These are phyloP conservation scores for Noctua janthe DNA, from an alignment of 2,888 invertebrate species.

Conservation along the genomic window DNA sequence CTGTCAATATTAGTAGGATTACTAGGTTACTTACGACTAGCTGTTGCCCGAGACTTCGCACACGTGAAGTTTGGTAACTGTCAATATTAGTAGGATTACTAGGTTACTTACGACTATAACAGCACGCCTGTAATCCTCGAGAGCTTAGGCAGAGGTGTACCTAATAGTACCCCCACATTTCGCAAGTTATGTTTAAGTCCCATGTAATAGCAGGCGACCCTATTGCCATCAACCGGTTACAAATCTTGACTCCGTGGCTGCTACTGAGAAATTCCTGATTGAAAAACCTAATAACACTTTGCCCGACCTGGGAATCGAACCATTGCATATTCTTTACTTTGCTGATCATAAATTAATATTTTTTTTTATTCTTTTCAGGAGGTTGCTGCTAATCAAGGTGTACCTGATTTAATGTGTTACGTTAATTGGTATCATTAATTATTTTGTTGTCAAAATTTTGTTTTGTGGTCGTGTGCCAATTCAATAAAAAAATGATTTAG, in stretches of 20 bases:
- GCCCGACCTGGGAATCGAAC: background rate
- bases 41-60: too few species aligned
- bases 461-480: background rate
- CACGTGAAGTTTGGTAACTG: too few species aligned
- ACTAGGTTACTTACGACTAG: background rate
- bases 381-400: slow-evolving; percentile 76
- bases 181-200: too few species aligned
- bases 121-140: background rate
- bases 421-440: slow-evolving; percentile 30
- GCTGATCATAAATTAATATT: background rate
- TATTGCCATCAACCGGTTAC: background rate
- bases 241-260: background rate
- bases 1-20: too few species aligned
- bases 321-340: background rate
- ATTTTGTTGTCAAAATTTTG: slow-evolving; percentile 15
- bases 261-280: background rate
- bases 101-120: background rate
- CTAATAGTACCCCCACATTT: background rate
- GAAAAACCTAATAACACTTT: background rate
- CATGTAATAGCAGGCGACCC: background rate
- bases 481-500: slow-evolving; percentile 54
- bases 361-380: slow-evolving; percentile 71
- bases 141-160: background rate
- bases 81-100: too few species aligned
- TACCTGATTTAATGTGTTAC: slow-evolving; percentile 8